Evolutionary conservation across 92 coral and sea anemone genomes (phyloP), one percentile per base, ranked within the genome.

Genomic region (Heteractis magnifica): DNA sequence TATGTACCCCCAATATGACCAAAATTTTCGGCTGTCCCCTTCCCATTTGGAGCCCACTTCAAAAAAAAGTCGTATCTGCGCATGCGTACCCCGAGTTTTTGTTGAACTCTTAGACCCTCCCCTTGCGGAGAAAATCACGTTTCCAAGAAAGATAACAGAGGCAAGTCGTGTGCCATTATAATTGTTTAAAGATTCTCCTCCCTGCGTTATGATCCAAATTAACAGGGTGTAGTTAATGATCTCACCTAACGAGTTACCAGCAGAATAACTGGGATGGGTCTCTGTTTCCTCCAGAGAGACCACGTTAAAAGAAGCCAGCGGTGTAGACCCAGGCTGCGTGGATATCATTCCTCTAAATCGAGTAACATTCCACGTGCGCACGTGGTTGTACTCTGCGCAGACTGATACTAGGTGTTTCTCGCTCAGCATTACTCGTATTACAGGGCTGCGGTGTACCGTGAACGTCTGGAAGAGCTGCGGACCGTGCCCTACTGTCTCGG

Each of bases 281-380:
- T 97, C 98, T 16, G 97, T 91, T 52, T 93, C 90, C 80, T 97
- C 99, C 71, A 97, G 91, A 18, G 98, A 92, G 58, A 97, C 99
- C 15, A 97, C 99, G 56, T 97, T 97, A 76, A 94, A 97, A n/a
- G 99, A 97, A 5, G 98, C 94, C 72, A 97, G 94, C 51, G 99
- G 99, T 15, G 99, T 97, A 52, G 99, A 97, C 49, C 99, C 99
- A 5, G 99, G 99, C 79, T 97, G 99, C 18, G 99, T 97, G 52
- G 99, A 97, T 52, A 97, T 92, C 99, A 97, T 97, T 71, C 99
- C 99, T 15, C 99, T 94, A 87, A 97, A 97, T 52, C 99, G 91
- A 49, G 99, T 97, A 83, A 97, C 99, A 80, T 97, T 97, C 99
- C 99, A 97, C 51, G 99, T 92, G 51, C 99, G 98, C 73, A 89